These are phyloP conservation scores for Sinosuthora webbiana DNA, from an alignment of 2,113 vertebrate species.

Conservation along the genomic window DNA sequence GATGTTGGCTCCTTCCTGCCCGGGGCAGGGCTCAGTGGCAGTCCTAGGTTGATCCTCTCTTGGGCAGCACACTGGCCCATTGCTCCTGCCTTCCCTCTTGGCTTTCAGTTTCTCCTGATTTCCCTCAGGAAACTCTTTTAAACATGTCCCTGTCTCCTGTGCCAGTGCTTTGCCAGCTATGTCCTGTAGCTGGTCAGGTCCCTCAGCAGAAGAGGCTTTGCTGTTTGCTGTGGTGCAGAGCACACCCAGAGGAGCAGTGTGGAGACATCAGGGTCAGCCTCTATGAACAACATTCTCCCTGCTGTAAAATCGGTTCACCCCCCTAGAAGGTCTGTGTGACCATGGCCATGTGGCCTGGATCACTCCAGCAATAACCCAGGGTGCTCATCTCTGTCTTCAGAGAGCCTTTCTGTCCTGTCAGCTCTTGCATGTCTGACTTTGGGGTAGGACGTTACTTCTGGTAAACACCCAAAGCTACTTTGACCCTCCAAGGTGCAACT, in stretches of 20 bases:
- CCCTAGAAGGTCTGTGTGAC: neutral
- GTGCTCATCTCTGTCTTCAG: neutral
- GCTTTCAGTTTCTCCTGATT: neutral
- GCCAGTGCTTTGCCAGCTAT: neutral
- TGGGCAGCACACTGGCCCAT: neutral
- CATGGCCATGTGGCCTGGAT: neutral
- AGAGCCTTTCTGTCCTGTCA: neutral
- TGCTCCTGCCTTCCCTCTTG: neutral
- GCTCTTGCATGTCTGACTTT: neutral
- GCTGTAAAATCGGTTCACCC: neutral
- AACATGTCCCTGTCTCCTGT: neutral
- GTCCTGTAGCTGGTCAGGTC: neutral
- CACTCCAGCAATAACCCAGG: neutral
- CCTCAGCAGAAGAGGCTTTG: neutral
- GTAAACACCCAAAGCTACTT: neutral
- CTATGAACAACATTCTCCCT: accelerated
- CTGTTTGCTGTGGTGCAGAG: neutral
- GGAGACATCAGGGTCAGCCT: neutral
- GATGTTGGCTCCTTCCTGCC: neutral
- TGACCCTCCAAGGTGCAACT: neutral
- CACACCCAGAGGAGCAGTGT: neutral
- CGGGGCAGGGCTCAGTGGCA: neutral
- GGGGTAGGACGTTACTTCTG: neutral
- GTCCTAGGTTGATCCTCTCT: neutral
- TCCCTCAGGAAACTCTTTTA: neutral